Evolutionary conservation across 2,797 vertebrate genomes (phyloP).

Genomic region (Pelobates cultripes): DNA sequence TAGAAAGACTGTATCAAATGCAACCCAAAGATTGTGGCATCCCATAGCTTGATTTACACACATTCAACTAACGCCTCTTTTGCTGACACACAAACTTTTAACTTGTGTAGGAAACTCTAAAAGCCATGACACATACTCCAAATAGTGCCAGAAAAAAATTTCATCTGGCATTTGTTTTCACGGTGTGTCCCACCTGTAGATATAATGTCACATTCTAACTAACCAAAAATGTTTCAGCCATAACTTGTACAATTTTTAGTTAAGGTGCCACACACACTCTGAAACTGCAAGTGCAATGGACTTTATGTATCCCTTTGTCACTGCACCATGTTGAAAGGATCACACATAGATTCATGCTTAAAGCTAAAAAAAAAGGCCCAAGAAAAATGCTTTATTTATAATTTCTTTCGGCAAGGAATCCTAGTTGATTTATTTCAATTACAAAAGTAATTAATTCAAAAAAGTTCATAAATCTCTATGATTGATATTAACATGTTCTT

Average conservation of each 20-base stretch:
- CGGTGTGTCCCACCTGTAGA: not conserved
- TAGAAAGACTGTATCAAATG: slow-evolving; percentile 22
- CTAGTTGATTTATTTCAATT: no score
- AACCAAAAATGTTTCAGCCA: not conserved
- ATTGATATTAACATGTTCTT: no score
- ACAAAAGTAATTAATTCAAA: no score
- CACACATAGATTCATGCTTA: not conserved
- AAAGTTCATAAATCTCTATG: no score
- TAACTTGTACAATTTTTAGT: not conserved
- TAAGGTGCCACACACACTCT: not conserved
- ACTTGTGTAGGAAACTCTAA: not conserved
- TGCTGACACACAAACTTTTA: not conserved
- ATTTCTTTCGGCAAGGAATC: no score
- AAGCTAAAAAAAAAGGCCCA: not conserved
- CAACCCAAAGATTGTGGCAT: slow-evolving; percentile 35
- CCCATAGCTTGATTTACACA: not conserved
- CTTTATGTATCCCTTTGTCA: not conserved
- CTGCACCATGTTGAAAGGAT: not conserved
- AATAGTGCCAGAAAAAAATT: not conserved
- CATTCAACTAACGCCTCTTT: not conserved
- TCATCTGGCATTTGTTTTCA: not conserved
- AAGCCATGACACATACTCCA: not conserved
- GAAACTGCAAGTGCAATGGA: not conserved
- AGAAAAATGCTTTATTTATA: no score
- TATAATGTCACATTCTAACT: not conserved